These are phyloP conservation scores for Brassicogethes aeneus DNA, from an alignment of 2,888 invertebrate species.

Conservation along the genomic window DNA sequence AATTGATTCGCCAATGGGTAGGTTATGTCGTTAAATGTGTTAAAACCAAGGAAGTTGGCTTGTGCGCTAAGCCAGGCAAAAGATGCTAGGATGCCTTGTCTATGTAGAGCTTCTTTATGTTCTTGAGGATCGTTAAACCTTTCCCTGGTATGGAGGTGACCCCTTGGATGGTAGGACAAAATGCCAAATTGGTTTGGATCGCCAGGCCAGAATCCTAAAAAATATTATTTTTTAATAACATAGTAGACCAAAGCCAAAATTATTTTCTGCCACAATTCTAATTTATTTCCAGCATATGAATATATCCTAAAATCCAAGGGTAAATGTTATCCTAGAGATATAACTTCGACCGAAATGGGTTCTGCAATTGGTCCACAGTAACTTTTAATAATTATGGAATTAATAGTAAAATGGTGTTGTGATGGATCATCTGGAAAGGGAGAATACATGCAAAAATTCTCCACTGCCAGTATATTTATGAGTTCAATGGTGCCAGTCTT, in stretches of 20 bases:
- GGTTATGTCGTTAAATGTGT: slow-evolving; percentile 79
- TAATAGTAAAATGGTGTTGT: no score
- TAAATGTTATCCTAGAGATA: no score
- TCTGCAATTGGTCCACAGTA: no score
- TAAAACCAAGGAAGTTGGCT: slow-evolving; percentile 82
- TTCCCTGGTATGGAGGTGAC: slow-evolving; percentile 45
- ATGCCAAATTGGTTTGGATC: slow-evolving; percentile 68
- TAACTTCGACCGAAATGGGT: no score
- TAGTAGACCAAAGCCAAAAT: no score
- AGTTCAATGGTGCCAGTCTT: background rate
- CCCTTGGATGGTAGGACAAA: slow-evolving; percentile 62
- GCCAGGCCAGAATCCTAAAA: slow-evolving; percentile 75
- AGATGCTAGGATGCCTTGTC: slow-evolving; percentile 68
- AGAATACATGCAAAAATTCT: background rate
- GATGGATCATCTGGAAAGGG: background rate
- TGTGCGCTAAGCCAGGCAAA: slow-evolving; percentile 74
- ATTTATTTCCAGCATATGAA: no score
- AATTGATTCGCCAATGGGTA: slow-evolving; percentile 88
- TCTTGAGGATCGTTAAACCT: slow-evolving; percentile 46
- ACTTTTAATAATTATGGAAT: no score
- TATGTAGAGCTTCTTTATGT: slow-evolving; percentile 55
- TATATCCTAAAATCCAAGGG: no score
- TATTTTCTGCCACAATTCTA: no score
- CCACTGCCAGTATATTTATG: no score
- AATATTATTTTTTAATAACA: slow-evolving; percentile 8